These are phyloP conservation scores for Malurus splendens DNA, from an alignment of 2,797 vertebrate genomes.

Conservation along the genomic window DNA sequence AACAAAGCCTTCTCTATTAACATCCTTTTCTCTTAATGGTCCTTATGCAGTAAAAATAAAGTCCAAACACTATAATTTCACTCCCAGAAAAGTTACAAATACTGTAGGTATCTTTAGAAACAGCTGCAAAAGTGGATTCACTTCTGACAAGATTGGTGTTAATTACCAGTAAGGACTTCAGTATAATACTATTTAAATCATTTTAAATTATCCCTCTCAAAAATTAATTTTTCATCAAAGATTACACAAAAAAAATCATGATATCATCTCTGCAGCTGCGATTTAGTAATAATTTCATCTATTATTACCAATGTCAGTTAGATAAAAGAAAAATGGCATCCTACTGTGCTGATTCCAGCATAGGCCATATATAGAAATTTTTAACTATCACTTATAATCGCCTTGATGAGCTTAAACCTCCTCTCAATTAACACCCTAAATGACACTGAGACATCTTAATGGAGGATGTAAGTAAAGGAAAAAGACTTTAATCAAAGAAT, in stretches of 20 bases:
- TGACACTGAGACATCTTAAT: constrained; percentile 87
- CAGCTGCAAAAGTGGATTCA: constrained; percentile 78
- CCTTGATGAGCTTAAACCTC: constrained; percentile 91
- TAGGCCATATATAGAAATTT: constrained; percentile 91
- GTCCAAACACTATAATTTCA: constrained; percentile 75
- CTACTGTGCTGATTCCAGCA: constrained; percentile 84
- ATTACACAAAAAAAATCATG: constrained; percentile 86
- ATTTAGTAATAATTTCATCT: constrained; percentile 89
- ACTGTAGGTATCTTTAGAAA: constrained; percentile 76
- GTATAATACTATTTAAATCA: constrained; percentile 83
- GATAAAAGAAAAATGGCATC: constrained; percentile 89
- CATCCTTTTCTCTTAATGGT: constrained; percentile 61
- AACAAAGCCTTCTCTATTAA: constrained; percentile 68
- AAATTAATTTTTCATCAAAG: constrained; percentile 82
- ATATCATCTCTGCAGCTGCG: constrained; percentile 88
- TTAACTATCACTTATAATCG: constrained; percentile 93
- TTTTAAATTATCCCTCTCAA: constrained; percentile 85
- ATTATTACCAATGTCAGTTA: constrained; percentile 89
- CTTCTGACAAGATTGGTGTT: constrained; percentile 80
- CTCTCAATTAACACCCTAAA: constrained; percentile 96
- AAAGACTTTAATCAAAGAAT: constrained; percentile 78
- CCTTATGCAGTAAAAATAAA: constrained; percentile 71
- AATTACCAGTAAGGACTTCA: constrained; percentile 80
- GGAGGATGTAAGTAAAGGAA: constrained; percentile 82
- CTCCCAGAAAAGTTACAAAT: constrained; percentile 73